Conservation (phyloP, 2,888 invertebrate genomes). For the Griposia aprilina region DNA sequence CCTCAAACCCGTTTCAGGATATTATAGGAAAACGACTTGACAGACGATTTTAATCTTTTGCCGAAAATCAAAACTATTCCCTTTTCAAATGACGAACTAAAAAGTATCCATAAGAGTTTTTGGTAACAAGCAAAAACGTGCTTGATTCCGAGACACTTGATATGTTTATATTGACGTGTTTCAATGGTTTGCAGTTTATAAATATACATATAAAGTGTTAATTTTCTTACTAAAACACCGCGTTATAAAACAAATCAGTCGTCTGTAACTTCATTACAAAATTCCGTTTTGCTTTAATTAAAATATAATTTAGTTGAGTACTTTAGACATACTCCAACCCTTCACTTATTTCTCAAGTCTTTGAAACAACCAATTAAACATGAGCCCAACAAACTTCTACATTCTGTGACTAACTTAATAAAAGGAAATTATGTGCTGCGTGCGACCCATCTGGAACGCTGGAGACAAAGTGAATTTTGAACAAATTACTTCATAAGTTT, state of each 20-base stretch:
- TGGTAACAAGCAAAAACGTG: no score
- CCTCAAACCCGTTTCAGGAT: no score
- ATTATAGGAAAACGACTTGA: no score
- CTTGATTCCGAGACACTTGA: no score
- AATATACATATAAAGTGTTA: neutral
- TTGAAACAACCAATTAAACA: conserved; percentile 84
- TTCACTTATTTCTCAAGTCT: conserved; percentile 77
- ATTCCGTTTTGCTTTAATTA: conserved; percentile 57
- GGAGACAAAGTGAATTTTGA: conserved; percentile 88
- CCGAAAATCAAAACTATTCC: no score
- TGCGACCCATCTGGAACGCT: conserved; percentile 86
- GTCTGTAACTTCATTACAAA: conserved; percentile 40
- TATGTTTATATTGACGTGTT: neutral
- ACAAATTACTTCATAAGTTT: conserved; percentile 88
- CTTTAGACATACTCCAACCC: conserved; percentile 66
- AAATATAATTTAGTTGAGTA: conserved; percentile 60
- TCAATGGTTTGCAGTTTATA: neutral
- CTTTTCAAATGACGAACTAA: no score
- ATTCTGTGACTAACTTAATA: conserved; percentile 86
- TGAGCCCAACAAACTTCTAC: conserved; percentile 84
- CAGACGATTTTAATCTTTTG: no score
- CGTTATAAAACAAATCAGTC: conserved; percentile 28
- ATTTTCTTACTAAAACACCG: conserved; percentile 2
- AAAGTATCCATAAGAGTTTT: no score
- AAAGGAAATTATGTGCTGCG: conserved; percentile 86